Evolutionary conservation across 1,140 invertebrate species (phyloP).

Genomic region (Drosophila mauritiana): DNA sequence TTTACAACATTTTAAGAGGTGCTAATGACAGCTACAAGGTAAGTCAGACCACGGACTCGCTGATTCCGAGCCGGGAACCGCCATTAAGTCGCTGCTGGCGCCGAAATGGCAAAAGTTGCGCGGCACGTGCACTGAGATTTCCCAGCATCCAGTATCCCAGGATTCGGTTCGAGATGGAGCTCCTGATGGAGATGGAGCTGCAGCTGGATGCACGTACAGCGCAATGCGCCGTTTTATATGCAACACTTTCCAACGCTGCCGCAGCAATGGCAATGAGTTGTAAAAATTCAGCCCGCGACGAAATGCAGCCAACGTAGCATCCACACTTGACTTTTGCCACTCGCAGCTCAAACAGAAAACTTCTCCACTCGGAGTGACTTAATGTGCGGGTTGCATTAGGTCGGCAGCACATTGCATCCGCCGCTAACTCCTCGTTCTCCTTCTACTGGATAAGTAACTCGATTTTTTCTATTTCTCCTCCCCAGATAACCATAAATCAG

Average conservation of each 20-base stretch:
- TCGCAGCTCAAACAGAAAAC: slow-evolving; percentile 51
- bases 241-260: slow-evolving; percentile 63
- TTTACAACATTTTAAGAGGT: slow-evolving; percentile 90
- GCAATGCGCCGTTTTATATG: slow-evolving; percentile 78
- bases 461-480: slow-evolving; percentile 6
- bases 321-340: slow-evolving; percentile 64
- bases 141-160: slow-evolving; percentile 26
- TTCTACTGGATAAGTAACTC: slow-evolving; percentile 9
- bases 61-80: slow-evolving; percentile 27
- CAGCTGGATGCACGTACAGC: slow-evolving; percentile 63
- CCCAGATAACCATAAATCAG: slow-evolving; percentile 89
- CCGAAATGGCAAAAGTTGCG: slow-evolving; percentile 75
- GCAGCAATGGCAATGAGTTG: slow-evolving; percentile 65
- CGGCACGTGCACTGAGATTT: slow-evolving; percentile 77
- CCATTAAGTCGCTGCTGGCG: slow-evolving; percentile 67
- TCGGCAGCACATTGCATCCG: neutral
- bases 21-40: slow-evolving; percentile 92
- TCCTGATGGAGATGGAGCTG: neutral
- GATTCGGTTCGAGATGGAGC: slow-evolving; percentile 12
- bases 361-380: slow-evolving; percentile 37
- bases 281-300: slow-evolving; percentile 67
- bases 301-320: slow-evolving; percentile 59
- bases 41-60: slow-evolving; percentile 62
- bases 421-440: neutral
- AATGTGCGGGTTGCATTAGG: slow-evolving; percentile 68